Percentiles rank a stretch among this genome's conserved stretches.
These are phyloP conservation scores for Ctenosaura bakeri DNA, from an alignment of 2,797 vertebrate species.

Conservation along the genomic window DNA sequence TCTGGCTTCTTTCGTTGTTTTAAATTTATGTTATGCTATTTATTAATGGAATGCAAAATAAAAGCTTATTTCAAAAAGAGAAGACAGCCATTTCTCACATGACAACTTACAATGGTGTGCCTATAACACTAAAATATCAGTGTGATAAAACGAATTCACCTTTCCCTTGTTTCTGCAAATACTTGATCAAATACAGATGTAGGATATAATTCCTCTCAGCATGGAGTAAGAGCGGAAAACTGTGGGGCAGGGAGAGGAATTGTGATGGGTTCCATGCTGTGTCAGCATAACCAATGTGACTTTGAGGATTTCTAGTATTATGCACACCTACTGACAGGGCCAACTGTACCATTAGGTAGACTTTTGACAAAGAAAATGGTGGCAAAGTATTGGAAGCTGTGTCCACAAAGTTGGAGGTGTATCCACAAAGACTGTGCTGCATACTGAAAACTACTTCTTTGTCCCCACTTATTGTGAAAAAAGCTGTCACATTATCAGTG, in stretches of 20 bases:
- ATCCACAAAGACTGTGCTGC: no score
- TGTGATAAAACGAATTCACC: background rate
- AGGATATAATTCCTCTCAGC: background rate
- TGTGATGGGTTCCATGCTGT: background rate
- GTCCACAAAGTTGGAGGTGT: background rate
- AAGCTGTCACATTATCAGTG: no score
- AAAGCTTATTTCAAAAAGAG: slow-evolving; percentile 53
- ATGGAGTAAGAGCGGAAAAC: background rate
- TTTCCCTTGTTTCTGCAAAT: background rate
- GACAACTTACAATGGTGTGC: background rate
- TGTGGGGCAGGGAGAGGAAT: background rate
- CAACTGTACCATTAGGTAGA: no score
- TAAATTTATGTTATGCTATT: slow-evolving; percentile 58
- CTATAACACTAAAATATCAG: background rate
- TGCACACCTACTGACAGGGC: no score
- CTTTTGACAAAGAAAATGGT: no score
- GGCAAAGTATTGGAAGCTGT: background rate
- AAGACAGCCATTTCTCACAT: background rate
- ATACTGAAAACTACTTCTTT: no score
- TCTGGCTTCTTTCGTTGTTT: slow-evolving; percentile 61
- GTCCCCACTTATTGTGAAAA: no score
- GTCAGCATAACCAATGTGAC: background rate
- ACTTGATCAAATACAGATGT: background rate
- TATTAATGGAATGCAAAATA: slow-evolving; percentile 69
- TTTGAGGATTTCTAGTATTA: background rate